These are phyloP conservation scores for Synchiropus splendidus DNA, from an alignment of 2,113 vertebrate species.

Conservation along the genomic window DNA sequence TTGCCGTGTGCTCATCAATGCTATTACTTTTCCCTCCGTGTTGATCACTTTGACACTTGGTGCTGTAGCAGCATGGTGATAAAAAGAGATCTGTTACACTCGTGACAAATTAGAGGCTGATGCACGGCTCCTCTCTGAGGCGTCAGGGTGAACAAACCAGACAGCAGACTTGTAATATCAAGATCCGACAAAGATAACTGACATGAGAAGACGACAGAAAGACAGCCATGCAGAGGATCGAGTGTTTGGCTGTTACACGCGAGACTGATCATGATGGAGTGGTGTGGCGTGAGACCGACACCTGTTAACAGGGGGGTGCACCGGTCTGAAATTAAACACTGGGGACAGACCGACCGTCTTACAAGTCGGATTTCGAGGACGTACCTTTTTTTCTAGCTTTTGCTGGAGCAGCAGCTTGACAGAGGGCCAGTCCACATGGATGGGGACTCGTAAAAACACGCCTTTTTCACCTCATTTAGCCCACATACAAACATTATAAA, in stretches of 20 bases:
- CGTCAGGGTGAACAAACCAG: constrained; percentile 18
- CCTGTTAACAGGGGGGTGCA: constrained; percentile 26
- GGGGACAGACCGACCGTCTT: too few species aligned
- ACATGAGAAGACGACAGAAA: constrained; percentile 5
- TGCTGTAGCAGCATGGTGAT: constrained; percentile 22
- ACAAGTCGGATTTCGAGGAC: too few species aligned
- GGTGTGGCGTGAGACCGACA: constrained; percentile 14
- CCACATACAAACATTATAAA: background rate
- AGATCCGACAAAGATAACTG: constrained; percentile 9
- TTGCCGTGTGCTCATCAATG: constrained; percentile 26
- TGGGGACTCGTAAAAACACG: too few species aligned
- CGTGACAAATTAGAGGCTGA: constrained; percentile 47
- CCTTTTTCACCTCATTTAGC: background rate
- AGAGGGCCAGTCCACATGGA: too few species aligned
- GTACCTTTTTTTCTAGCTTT: too few species aligned
- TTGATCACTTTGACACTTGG: constrained; percentile 35
- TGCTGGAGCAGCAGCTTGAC: too few species aligned
- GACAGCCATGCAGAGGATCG: constrained; percentile 2
- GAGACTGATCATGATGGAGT: constrained; percentile 5
- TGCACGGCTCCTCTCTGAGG: constrained; percentile 25
- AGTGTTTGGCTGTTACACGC: constrained; percentile 16
- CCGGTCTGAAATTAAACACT: too few species aligned
- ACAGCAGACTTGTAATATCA: constrained; percentile 13
- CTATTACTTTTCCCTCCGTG: constrained; percentile 39
- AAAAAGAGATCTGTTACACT: constrained; percentile 24